Evolutionary conservation across 2,113 vertebrate species (phyloP).

Genomic region (Sus scrofa): T2T-Sscrofa CM000820.6:143175501-143176000

Average conservation of each 20-base stretch:
- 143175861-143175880: neutral
- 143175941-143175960: neutral
- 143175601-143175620: conserved; percentile 3
- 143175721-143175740: conserved; percentile 58
- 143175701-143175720: neutral
- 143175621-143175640: neutral
- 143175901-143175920: neutral
- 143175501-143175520: neutral
- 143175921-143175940: neutral
- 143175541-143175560: neutral
- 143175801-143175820: conserved; percentile 17
- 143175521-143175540: neutral
- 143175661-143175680: conserved; percentile 32
- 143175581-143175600: neutral
- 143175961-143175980: neutral
- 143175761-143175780: conserved; percentile 70
- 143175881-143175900: neutral
- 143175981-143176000: neutral
- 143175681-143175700: neutral
- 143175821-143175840: neutral
- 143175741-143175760: neutral
- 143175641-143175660: neutral
- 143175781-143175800: neutral
- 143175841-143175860: neutral
- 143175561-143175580: neutral